Percentiles rank a stretch among this genome's conserved stretches.
Conservation (phyloP, 2,888 invertebrate species). For the Octonoba sinensis region DNA sequence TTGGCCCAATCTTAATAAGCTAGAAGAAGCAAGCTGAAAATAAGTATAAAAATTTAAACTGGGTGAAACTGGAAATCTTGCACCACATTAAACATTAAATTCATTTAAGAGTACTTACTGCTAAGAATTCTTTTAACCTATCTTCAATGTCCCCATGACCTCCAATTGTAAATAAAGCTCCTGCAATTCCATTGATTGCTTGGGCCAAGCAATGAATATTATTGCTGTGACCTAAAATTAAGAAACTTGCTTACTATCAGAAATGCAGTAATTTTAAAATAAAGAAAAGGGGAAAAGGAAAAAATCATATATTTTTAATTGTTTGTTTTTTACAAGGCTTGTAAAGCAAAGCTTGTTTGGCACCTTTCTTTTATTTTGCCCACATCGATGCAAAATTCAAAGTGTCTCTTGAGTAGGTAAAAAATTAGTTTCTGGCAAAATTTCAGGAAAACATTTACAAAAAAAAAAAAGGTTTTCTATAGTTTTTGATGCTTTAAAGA, state of each 20-base stretch:
- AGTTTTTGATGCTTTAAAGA: no score
- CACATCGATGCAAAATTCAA: no score
- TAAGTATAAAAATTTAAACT: neutral
- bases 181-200: slow-evolving; percentile 95
- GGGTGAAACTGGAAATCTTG: neutral
- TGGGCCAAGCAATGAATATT: slow-evolving; percentile 98
- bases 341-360: no score
- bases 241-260: neutral
- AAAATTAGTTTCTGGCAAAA: no score
- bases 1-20: slow-evolving; percentile 91
- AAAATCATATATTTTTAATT: no score
- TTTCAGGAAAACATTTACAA: no score
- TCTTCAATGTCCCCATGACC: slow-evolving; percentile 97
- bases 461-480: no score
- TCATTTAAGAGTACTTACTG: slow-evolving; percentile 72
- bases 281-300: neutral
- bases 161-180: slow-evolving; percentile 95
- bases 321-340: no score
- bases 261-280: neutral
- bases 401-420: no score
- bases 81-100: slow-evolving; percentile 2
- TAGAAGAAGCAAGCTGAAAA: slow-evolving; percentile 87
- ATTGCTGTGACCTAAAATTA: slow-evolving; percentile 88
- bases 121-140: slow-evolving; percentile 93
- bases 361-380: no score